These are phyloP conservation scores for Hesperia comma DNA, from an alignment of 2,888 invertebrate genomes.

Conservation along the genomic window DNA sequence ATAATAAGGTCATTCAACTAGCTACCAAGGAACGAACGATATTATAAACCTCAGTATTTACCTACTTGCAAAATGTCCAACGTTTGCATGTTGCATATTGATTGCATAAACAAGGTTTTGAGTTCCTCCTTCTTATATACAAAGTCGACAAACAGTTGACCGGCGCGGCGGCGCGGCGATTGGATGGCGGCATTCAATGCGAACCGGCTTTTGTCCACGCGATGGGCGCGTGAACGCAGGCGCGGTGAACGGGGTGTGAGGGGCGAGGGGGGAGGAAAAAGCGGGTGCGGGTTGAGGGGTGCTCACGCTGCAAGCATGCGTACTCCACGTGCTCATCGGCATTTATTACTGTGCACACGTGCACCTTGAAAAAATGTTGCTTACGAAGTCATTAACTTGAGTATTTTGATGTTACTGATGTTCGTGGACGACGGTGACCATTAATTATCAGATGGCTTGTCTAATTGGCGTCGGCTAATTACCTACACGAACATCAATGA, in stretches of 20 bases:
- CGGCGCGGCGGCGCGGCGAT: too few relatives aligned
- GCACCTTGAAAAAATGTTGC: constrained; percentile 20
- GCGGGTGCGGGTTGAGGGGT: constrained; percentile 38
- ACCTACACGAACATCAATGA: too few relatives aligned
- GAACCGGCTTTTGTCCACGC: constrained; percentile 66
- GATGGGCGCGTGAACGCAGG: constrained; percentile 46
- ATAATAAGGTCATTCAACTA: too few relatives aligned
- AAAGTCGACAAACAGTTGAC: constrained; percentile 18
- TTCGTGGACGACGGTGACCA: too few relatives aligned
- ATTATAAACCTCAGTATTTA: not conserved
- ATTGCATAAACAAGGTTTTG: constrained; percentile 10
- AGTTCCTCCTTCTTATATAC: not conserved
- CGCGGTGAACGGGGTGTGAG: constrained; percentile 39
- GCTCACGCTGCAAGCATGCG: constrained; percentile 71
- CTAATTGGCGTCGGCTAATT: too few relatives aligned
- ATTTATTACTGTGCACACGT: constrained; percentile 65
- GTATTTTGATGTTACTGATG: too few relatives aligned
- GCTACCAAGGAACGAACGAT: too few relatives aligned
- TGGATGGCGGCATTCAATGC: constrained; percentile 33
- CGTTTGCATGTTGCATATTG: not conserved
- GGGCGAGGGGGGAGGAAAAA: not conserved
- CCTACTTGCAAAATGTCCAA: not conserved
- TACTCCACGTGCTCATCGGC: constrained; percentile 67
- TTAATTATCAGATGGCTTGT: too few relatives aligned
- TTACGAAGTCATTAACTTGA: too few relatives aligned